Conservation (phyloP, 2,888 invertebrate species). For the Andricus curvator region DNA sequence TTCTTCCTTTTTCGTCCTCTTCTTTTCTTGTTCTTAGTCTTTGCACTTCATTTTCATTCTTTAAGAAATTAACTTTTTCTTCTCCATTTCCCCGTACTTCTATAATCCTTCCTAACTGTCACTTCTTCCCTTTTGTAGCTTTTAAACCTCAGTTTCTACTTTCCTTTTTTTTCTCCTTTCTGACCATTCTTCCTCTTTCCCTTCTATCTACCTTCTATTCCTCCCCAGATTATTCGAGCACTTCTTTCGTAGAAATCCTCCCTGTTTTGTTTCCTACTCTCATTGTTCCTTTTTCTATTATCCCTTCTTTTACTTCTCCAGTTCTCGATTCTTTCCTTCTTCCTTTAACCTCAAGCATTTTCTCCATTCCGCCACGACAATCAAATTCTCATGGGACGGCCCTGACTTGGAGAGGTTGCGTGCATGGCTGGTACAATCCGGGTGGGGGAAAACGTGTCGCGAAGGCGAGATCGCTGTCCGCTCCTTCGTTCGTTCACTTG, state of each 20-base stretch:
- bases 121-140: too few species aligned
- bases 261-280: background rate
- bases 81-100: background rate
- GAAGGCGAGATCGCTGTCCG: slow-evolving; percentile 57
- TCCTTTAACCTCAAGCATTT: background rate
- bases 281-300: background rate
- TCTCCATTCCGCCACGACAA: background rate
- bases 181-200: too few species aligned
- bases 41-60: too few species aligned
- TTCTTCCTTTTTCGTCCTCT: background rate
- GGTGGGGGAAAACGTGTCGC: slow-evolving; percentile 57
- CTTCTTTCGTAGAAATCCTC: background rate
- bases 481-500: slow-evolving; percentile 56
- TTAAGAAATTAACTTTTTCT: too few species aligned
- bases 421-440: slow-evolving; percentile 30
- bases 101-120: too few species aligned
- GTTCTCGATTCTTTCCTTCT: background rate
- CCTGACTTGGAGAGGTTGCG: slow-evolving; percentile 40
- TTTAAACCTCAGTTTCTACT: too few species aligned
- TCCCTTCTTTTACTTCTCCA: background rate
- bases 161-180: too few species aligned
- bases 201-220: too few species aligned
- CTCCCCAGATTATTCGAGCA: too few species aligned
- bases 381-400: slow-evolving; percentile 34
- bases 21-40: background rate